phyloP scores from a whole-genome alignment of 35 echinoderm and acorn worm genomes.

The Ophioderma brevispina region DNA sequence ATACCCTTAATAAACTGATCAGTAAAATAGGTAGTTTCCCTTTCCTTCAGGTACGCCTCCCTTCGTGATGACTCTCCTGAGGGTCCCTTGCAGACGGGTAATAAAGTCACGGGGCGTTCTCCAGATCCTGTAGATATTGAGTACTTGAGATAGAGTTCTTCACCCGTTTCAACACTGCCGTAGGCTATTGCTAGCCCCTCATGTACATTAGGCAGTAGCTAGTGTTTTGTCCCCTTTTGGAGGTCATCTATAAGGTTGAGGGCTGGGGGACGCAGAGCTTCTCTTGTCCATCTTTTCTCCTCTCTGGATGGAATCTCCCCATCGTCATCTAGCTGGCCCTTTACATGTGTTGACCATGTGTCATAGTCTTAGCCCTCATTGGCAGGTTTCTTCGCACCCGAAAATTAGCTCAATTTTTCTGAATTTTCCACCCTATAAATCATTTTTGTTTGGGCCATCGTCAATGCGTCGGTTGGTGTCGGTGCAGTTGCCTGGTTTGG shows the following conservation, averaged over 20 bases:
- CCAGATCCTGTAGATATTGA: conserved; percentile 11
- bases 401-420: background rate
- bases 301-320: conserved; percentile 10
- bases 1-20: conserved; percentile 31
- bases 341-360: background rate
- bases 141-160: conserved; percentile 44
- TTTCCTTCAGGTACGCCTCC: background rate
- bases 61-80: conserved; percentile 14
- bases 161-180: conserved; percentile 31
- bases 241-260: conserved; percentile 29
- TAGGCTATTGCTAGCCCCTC: conserved; percentile 26
- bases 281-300: conserved; percentile 23
- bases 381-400: background rate
- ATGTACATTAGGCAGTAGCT: conserved; percentile 35
- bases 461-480: too few relatives aligned
- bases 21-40: background rate
- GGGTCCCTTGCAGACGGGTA: background rate
- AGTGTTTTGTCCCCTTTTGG: background rate
- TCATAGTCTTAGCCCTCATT: background rate
- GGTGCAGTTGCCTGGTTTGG: too few relatives aligned
- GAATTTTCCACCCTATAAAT: too few relatives aligned
- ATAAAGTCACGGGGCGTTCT: conserved; percentile 34
- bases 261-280: conserved; percentile 42
- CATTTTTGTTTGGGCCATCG: too few relatives aligned
- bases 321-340: conserved; percentile 38